A percentile compares a stretch with the other conserved stretches of the same genome.
Evolutionary conservation across 2,888 invertebrate genomes (phyloP).

Genomic region (Zygogramma bicolorata): DNA sequence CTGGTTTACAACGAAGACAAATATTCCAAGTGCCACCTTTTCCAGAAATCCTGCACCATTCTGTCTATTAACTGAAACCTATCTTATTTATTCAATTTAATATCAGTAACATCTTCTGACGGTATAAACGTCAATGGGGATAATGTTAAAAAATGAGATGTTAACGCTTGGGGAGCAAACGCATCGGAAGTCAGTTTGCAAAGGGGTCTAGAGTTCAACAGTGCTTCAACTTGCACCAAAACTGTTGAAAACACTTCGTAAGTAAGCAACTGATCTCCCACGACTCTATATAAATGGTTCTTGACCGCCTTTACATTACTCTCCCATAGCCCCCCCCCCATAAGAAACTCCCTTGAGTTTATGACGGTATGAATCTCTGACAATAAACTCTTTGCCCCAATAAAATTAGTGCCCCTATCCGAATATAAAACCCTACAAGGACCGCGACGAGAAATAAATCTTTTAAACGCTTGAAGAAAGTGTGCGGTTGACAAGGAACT

Average conservation of each 20-base stretch:
- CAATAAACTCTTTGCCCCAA: background rate
- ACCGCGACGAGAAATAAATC: background rate
- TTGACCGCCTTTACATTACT: constrained; percentile 19
- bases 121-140: constrained; percentile 16
- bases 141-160: constrained; percentile 19
- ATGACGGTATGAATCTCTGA: background rate
- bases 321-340: constrained; percentile 9
- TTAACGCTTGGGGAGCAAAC: too few relatives aligned
- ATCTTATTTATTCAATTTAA: background rate
- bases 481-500: background rate
- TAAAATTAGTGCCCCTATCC: background rate
- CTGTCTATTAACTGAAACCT: background rate
- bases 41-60: constrained; percentile 27
- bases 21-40: constrained; percentile 21
- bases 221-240: constrained; percentile 11
- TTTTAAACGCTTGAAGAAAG: background rate
- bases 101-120: background rate
- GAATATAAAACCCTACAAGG: background rate
- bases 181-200: background rate
- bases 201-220: background rate
- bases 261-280: constrained; percentile 23
- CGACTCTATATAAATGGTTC: background rate
- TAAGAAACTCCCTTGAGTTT: background rate
- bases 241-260: constrained; percentile 15
- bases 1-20: background rate